phyloP scores from a whole-genome alignment of 1,140 invertebrate genomes.

The Phthorimaea operculella region DNA sequence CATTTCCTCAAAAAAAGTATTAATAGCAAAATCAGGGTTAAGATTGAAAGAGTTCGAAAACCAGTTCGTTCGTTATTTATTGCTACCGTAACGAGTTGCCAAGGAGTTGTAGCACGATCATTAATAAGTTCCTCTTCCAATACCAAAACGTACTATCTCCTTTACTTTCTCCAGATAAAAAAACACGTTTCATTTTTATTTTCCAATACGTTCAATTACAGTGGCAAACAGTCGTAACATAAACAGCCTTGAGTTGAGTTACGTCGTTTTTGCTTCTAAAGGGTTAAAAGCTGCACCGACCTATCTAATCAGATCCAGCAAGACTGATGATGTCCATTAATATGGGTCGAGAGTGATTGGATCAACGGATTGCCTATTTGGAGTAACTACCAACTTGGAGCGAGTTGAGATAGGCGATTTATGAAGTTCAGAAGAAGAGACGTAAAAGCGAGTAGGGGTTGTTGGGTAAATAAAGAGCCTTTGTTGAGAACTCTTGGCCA shows the following conservation, averaged over 20 bases:
- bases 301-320: background rate
- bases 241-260: too few relatives aligned
- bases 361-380: slow-evolving; percentile 3
- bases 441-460: too few relatives aligned
- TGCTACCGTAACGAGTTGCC: background rate
- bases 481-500: too few relatives aligned
- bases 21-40: background rate
- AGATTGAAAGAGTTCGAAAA: slow-evolving; percentile 1
- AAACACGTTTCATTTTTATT: background rate
- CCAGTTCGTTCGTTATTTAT: background rate
- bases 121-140: background rate
- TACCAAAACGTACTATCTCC: background rate
- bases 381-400: background rate
- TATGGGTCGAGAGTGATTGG: background rate
- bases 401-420: background rate
- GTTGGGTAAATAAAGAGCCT: too few relatives aligned
- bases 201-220: background rate
- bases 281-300: background rate
- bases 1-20: background rate
- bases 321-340: slow-evolving; percentile 1
- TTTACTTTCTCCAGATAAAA: background rate
- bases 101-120: background rate
- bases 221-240: too few relatives aligned
- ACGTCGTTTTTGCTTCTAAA: too few relatives aligned
- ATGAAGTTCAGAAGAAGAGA: background rate